These are phyloP conservation scores for Ptychoptera albimana DNA, from an alignment of 2,888 invertebrate species.

Conservation along the genomic window DNA sequence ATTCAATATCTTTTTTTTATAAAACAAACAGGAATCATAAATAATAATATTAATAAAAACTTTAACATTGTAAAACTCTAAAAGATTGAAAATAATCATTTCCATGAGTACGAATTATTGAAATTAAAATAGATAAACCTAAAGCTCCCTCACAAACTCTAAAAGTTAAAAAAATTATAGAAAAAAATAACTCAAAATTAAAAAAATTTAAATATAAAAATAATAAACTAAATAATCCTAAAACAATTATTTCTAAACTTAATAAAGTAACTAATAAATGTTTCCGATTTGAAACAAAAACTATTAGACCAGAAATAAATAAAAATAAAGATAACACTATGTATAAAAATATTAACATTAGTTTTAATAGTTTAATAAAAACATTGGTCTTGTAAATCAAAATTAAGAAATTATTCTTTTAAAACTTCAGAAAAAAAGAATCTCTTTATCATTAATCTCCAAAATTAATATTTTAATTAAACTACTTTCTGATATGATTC, in stretches of 20 bases:
- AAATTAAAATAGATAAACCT: slow-evolving; percentile 44
- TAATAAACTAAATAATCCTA: slow-evolving; percentile 37
- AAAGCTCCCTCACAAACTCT: slow-evolving; percentile 48
- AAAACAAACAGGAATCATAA: slow-evolving; percentile 37
- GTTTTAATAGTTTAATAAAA: slow-evolving; percentile 51
- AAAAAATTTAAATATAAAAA: slow-evolving; percentile 32
- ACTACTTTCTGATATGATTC: slow-evolving; percentile 39
- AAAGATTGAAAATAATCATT: slow-evolving; percentile 46
- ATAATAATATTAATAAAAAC: slow-evolving; percentile 33
- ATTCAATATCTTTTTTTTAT: slow-evolving; percentile 35
- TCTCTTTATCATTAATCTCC: slow-evolving; percentile 44
- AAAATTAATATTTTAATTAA: slow-evolving; percentile 53
- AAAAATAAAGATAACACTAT: slow-evolving; percentile 32
- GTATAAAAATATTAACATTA: slow-evolving; percentile 34
- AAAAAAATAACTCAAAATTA: slow-evolving; percentile 37
- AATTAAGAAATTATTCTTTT: slow-evolving; percentile 36
- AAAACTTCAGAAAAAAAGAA: slow-evolving; percentile 34
- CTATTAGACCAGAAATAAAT: slow-evolving; percentile 34
- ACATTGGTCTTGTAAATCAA: slow-evolving; percentile 54
- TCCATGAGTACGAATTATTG: slow-evolving; percentile 42
- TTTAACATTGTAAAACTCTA: slow-evolving; percentile 42
- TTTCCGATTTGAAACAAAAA: slow-evolving; percentile 39
- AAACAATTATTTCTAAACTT: slow-evolving; percentile 43
- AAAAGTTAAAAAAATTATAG: slow-evolving; percentile 43
- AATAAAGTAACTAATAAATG: slow-evolving; percentile 42